Conservation (phyloP, 1,140 invertebrate genomes). For the Ladona fulva region DNA sequence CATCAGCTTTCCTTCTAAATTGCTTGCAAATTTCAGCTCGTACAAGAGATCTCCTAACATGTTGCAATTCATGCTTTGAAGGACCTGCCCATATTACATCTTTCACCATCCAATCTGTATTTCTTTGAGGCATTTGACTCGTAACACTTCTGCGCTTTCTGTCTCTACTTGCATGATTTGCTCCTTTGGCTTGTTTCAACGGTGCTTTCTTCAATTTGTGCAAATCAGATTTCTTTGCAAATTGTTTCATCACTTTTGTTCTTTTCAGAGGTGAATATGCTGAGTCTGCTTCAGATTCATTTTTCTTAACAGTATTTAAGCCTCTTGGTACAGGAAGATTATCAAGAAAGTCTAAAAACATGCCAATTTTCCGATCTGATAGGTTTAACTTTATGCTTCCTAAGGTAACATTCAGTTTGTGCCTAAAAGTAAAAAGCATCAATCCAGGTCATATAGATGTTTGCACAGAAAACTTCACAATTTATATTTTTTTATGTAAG, state of each 20-base stretch:
- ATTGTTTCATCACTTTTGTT: neutral
- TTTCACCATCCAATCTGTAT: slow-evolving; percentile 12
- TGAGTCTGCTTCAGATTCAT: neutral
- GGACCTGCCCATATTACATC: slow-evolving; percentile 23
- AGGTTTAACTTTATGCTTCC: slow-evolving; percentile 66
- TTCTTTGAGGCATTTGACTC: neutral
- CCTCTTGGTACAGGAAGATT: slow-evolving; percentile 44
- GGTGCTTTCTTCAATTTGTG: too few relatives aligned
- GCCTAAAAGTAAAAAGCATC: slow-evolving; percentile 42
- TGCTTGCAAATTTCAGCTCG: neutral
- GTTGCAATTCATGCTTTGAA: neutral
- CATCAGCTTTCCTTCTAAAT: neutral
- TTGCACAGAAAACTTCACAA: too few relatives aligned
- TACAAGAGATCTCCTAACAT: neutral
- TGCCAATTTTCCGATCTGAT: slow-evolving; percentile 60
- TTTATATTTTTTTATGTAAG: neutral
- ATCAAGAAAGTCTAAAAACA: slow-evolving; percentile 58
- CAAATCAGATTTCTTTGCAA: neutral
- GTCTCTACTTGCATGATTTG: too few relatives aligned
- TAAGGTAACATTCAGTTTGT: slow-evolving; percentile 66
- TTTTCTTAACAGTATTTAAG: neutral
- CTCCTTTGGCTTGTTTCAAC: too few relatives aligned
- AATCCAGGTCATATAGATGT: too few relatives aligned
- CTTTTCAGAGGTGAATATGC: neutral
- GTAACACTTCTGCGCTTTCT: too few relatives aligned